Conservation (phyloP, 2,888 invertebrate species). For the Cosmorhoe ocellata region DNA sequence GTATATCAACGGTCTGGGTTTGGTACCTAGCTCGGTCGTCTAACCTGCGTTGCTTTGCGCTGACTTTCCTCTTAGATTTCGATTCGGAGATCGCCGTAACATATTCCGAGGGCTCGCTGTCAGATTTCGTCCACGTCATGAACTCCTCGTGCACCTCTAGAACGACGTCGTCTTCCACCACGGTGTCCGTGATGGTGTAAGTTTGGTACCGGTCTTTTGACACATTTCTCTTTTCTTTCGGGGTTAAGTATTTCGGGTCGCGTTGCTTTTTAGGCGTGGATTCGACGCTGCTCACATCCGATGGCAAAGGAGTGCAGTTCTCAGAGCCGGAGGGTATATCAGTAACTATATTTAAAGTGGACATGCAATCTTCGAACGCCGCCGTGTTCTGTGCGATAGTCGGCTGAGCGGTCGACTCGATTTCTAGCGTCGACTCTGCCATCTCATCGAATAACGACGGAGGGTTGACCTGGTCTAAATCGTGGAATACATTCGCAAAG, state of each 20-base stretch:
- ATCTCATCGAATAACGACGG: slow-evolving; percentile 88
- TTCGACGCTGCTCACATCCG: slow-evolving; percentile 88
- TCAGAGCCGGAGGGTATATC: slow-evolving; percentile 81
- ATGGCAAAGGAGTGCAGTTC: slow-evolving; percentile 84
- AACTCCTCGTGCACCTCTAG: slow-evolving; percentile 65
- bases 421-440: slow-evolving; percentile 82
- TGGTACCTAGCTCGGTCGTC: slow-evolving; percentile 87
- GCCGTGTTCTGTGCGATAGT: slow-evolving; percentile 13
- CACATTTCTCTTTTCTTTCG: slow-evolving; percentile 88
- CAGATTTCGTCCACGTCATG: slow-evolving; percentile 73
- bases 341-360: slow-evolving; percentile 81
- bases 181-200: slow-evolving; percentile 87
- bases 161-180: slow-evolving; percentile 54
- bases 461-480: slow-evolving; percentile 87
- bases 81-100: slow-evolving; percentile 59
- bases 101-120: slow-evolving; percentile 69
- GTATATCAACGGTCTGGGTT: slow-evolving; percentile 82
- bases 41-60: slow-evolving; percentile 85
- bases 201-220: slow-evolving; percentile 92
- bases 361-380: slow-evolving; percentile 83
- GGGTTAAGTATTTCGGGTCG: slow-evolving; percentile 82
- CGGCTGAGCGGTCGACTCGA: slow-evolving; percentile 78
- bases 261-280: slow-evolving; percentile 87
- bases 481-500: slow-evolving; percentile 75
- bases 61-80: slow-evolving; percentile 68